Evolutionary conservation across 2,113 vertebrate species (phyloP), one percentile per base, ranked within the genome.

Genomic region (Microcebus tavaratra): DNA sequence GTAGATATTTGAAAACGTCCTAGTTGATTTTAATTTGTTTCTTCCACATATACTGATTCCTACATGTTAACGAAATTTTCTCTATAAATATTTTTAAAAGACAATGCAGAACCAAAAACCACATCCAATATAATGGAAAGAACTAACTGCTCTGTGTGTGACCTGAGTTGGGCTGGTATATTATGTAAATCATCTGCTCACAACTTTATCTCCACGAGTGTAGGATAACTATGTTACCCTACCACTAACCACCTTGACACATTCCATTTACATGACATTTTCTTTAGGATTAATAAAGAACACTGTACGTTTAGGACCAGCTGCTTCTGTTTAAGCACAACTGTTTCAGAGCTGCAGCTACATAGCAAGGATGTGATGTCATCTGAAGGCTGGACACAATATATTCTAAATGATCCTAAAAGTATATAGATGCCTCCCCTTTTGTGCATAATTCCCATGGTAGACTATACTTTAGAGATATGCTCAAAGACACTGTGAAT

Each of bases 241-340:
- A 92, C 39, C 48, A 78, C 14, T 67, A 90, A 70, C 61, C 90
- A 93, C 90, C 91, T 88, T 94, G 88, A 97, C 39, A 97, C 98
- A 98, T 97, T 97, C 95, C 93, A 97, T 96, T 97, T 97, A 80
- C 95, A 97, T 96, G 96, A 91, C 59, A 90, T 94, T 98, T 97
- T 96, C 75, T 84, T 98, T 87, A 96, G 63, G 80, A 96, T 90
- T 96, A 21, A 96, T 94, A 98, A 98, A 95, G 86, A 34, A 86
- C 57, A 90, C 45, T 91, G 5, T 57, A 96, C 55, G 94, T 97
- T 98, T 96, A 98, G 91, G 84, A 95, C 85, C 98, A 98, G 97
- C 94, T 98, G 98, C 97, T 98, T 98, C 96, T 98, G 90, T 97
- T 98, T 98, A 98, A 98, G 84, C 15, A 75, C 55, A 96, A 97